Base-by-base conservation (phyloP, 2,888 invertebrate species). In the Hydropsyche betteni region DNA sequence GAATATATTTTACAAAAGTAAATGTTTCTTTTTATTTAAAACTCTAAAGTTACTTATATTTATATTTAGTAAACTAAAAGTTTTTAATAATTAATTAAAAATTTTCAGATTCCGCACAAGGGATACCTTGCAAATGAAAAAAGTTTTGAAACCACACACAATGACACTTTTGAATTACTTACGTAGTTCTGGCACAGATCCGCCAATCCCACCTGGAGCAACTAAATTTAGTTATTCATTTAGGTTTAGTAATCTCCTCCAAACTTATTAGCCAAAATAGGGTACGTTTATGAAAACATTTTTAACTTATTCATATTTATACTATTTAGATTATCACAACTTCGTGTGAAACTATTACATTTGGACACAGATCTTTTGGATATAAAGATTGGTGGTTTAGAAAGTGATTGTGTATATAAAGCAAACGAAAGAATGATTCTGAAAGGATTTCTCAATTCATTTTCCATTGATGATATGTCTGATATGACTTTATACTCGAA, bases 381-480 rank as follows among this genome's bases (percentile, higher is more conserved):
- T 80, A 83, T 93, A 12, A 89, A 90, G 69, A 84, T 94, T 24
- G 82, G 86, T 58, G 90, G 91, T 0, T 82, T 94, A 76, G 93
- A 94, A 84, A 90, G 91, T 80, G 93, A 93, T 84, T 92, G 93
- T 81, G 89, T 93, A 79, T 92, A 93, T 83, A 91, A 93, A 81
- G 92, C 93, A 0, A 93, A 93, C 80, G 93, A 93, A 82, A 87
- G 92, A 80, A 91, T 93, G 86, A 91, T 93, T 50, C 88, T 94
- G 81, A 88, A 92, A 76, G 88, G 91, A 24, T 91, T 90, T 81
- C 86, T 94, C 44, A 89, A 90, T 75, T 90, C 90, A 5, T 82
- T 94, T 58, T 88, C 89, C 5, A 86, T 94, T 2, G 92, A 94
- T 79, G 94, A 94, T 83, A 83, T 93, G 38, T 89, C 91, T 4